Evolutionary conservation across 2,113 vertebrate species (phyloP).

Genomic region (Balaenoptera acutorostrata): DNA sequence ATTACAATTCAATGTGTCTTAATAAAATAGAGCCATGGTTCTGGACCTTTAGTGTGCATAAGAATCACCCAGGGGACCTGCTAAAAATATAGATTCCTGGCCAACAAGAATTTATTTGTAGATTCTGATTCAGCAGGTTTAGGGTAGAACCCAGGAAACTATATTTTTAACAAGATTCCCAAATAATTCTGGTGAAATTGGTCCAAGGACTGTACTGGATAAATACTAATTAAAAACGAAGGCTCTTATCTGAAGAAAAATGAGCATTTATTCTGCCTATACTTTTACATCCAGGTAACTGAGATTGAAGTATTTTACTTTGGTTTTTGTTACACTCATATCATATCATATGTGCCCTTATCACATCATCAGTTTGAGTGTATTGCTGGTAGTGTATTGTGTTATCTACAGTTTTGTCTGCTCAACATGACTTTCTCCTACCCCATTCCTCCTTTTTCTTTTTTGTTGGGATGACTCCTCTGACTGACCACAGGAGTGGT

Average conservation of each 20-base stretch:
- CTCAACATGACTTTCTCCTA: neutral
- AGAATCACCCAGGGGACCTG: neutral
- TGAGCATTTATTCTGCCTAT: neutral
- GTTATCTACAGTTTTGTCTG: neutral
- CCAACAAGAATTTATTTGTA: neutral
- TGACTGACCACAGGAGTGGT: neutral
- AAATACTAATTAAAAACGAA: neutral
- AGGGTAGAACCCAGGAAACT: neutral
- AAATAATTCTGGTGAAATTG: neutral
- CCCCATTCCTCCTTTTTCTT: neutral
- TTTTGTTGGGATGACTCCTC: neutral
- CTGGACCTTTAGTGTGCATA: neutral
- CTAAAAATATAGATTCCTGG: neutral
- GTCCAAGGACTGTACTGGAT: neutral
- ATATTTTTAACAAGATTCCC: neutral
- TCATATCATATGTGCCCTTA: neutral
- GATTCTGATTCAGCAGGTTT: neutral
- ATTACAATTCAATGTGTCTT: neutral
- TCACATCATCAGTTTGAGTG: neutral
- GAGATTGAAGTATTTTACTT: neutral
- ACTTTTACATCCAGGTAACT: neutral
- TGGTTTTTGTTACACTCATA: neutral
- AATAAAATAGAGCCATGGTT: neutral
- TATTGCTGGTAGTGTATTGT: neutral
- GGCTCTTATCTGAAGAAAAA: neutral